phyloP scores from a whole-genome alignment of 2,113 vertebrate genomes.

The Paramisgurnus dabryanus region DNA sequence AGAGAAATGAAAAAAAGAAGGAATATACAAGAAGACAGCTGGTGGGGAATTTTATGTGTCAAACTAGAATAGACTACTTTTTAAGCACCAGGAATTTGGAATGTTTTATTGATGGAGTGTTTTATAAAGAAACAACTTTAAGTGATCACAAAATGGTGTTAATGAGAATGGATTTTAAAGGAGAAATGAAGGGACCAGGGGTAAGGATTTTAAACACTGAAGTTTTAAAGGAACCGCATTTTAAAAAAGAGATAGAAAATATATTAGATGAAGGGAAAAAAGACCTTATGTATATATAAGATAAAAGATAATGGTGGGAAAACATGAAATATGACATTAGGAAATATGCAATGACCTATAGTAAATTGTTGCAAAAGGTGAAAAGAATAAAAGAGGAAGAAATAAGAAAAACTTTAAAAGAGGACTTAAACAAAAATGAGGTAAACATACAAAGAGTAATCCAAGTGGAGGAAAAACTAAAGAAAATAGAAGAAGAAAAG shows the following conservation, averaged over 20 bases:
- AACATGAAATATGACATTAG: not conserved
- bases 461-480: not conserved
- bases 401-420: not conserved
- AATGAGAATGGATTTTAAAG: not conserved
- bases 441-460: not conserved
- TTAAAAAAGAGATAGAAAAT: slow-evolving; percentile 8
- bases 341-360: not conserved
- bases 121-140: no score
- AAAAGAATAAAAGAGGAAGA: not conserved
- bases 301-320: slow-evolving; percentile 16
- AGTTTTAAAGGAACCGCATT: not conserved
- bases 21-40: not conserved
- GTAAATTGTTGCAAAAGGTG: no score
- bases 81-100: not conserved
- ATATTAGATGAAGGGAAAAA: no score
- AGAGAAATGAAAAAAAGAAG: not conserved
- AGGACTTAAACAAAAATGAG: not conserved
- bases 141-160: not conserved
- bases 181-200: not conserved
- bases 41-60: not conserved
- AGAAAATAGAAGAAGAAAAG: not conserved
- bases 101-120: no score
- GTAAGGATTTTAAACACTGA: slow-evolving; percentile 1
- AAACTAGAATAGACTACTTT: not conserved
- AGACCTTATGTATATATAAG: not conserved